Base-by-base conservation (phyloP, 2,113 vertebrate species). In the Pterocles burchelli region DNA sequence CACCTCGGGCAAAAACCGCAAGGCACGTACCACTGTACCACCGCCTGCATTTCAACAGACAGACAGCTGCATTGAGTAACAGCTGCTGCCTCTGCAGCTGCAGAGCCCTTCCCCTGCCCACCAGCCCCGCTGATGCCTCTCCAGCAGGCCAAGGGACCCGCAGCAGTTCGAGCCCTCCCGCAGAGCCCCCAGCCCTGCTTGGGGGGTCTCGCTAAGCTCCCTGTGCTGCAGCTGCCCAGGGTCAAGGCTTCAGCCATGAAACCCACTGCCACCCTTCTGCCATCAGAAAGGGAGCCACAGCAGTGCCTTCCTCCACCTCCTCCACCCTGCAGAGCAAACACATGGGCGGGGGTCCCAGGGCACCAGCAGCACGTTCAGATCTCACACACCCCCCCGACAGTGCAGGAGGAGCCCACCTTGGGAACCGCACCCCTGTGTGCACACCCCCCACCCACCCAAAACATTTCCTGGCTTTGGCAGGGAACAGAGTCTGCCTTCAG, bases 311-410 rank as follows among this genome's bases (percentile, higher is more conserved):
- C 52, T 73, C 20, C 26, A 13, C 20, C 68, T 19, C 48, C 48
- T 76, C 84, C 29, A 20, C n/a, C 43, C 36, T 45, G 33, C 28
- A 38, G 22, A 59, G 75, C 28, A 71, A 51, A 88, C 52, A 28
- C 1, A 1, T 3, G 6, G 43, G 51, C 2, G 0, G 52, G 21
- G 7, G 7, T 26, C 28, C 46, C 2, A 1, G 14, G 22, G 24
- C 5, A 3, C 46, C 1, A 2, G 15, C 3, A 2, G 43, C 61
- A 33, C 2, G 7, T 0, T 0, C 0, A 46, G n/a, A 59, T 17
- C 17, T 48, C 7, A 0, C 46, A 48, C 2, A 15, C 16, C 12
- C 5, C 13, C 45, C 36, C 1, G 2, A 34, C 36, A 11, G 34
- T 1, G 0, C 28, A 8, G 9, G 57, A 63, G 52, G 10, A 63